phyloP scores from a whole-genome alignment of 2,888 invertebrate genomes.

The Netelia fuscicornis region DNA sequence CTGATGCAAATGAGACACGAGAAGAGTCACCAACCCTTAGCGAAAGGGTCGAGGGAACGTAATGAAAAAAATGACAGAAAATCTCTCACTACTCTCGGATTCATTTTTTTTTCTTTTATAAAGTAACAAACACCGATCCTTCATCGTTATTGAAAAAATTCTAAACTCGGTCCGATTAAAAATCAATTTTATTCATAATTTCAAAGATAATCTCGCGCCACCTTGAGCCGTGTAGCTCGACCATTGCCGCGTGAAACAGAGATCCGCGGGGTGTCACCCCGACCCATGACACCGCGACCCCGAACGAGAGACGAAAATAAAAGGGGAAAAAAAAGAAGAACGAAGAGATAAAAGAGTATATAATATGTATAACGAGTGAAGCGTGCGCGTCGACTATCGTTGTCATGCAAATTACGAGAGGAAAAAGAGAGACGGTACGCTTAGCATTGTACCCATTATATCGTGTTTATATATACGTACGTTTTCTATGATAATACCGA shows the following conservation, averaged over 20 bases:
- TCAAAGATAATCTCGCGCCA: slow-evolving; percentile 14
- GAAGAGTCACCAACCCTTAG: slow-evolving; percentile 45
- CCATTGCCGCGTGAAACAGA: slow-evolving; percentile 63
- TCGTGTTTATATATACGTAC: slow-evolving; percentile 38
- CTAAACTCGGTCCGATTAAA: background rate
- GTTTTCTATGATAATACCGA: slow-evolving; percentile 65
- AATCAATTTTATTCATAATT: background rate
- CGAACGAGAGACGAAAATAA: slow-evolving; percentile 51
- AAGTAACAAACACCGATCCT: background rate
- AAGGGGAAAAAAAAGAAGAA: slow-evolving; percentile 34
- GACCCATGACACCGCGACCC: slow-evolving; percentile 72
- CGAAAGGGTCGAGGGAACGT: slow-evolving; percentile 42
- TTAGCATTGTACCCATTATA: slow-evolving; percentile 57
- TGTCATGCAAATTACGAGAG: slow-evolving; percentile 68
- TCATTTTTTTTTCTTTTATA: slow-evolving; percentile 5
- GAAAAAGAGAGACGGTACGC: slow-evolving; percentile 20
- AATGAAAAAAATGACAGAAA: slow-evolving; percentile 43
- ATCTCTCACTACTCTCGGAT: background rate
- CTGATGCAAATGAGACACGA: slow-evolving; percentile 66
- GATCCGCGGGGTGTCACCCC: slow-evolving; percentile 71
- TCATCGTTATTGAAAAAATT: background rate
- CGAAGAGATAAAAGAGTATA: slow-evolving; percentile 63
- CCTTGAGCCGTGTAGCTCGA: slow-evolving; percentile 25
- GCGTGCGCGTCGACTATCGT: slow-evolving; percentile 67
- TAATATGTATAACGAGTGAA: slow-evolving; percentile 63